These are phyloP conservation scores for Oncorhynchus gorbuscha DNA, from an alignment of 2,113 vertebrate genomes.

Conservation along the genomic window DNA sequence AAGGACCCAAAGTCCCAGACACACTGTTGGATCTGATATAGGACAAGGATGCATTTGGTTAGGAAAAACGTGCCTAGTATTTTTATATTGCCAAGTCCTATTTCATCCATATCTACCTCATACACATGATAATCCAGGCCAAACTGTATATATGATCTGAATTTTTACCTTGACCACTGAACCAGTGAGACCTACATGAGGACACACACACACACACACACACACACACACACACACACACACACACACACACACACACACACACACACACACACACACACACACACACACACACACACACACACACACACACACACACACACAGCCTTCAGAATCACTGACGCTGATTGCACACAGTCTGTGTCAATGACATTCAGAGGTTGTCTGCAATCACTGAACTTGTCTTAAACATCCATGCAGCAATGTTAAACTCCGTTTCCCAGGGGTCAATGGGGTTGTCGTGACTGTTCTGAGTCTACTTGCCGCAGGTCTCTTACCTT, in stretches of 20 bases:
- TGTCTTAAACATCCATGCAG: conserved; percentile 5
- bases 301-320: background rate
- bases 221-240: no score
- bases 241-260: background rate
- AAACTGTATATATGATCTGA: background rate
- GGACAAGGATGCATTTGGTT: no score
- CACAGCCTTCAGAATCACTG: background rate
- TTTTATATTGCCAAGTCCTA: no score
- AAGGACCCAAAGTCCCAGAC: no score
- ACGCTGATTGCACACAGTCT: conserved; percentile 4
- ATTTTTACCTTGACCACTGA: background rate
- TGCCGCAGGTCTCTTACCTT: conserved; percentile 9
- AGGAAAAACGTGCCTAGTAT: no score
- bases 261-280: no score
- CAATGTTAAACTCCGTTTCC: background rate
- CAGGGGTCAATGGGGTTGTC: background rate
- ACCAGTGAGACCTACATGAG: background rate
- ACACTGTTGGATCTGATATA: no score
- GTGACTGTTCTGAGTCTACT: background rate
- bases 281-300: background rate
- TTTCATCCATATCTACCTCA: no score
- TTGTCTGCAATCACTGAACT: conserved; percentile 31
- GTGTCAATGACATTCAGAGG: conserved; percentile 52
- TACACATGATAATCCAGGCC: no score
- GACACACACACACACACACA: background rate